These are phyloP conservation scores for Cossypha caffra DNA, from an alignment of 2,797 vertebrate species.

Conservation along the genomic window DNA sequence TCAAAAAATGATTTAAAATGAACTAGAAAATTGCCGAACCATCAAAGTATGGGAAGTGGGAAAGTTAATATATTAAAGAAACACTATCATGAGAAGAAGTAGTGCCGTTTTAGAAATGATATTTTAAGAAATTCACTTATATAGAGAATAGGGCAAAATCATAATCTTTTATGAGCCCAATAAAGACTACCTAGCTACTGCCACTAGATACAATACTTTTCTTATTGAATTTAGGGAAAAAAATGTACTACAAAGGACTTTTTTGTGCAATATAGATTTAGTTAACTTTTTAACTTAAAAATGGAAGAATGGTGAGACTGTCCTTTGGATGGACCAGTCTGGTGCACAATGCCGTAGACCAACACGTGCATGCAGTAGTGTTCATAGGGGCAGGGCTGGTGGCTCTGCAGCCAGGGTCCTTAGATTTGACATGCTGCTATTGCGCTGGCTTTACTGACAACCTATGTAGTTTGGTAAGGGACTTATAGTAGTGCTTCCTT, in stretches of 20 bases:
- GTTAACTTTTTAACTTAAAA: background rate
- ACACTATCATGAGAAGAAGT: slow-evolving; percentile 35
- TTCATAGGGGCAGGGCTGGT: accelerated
- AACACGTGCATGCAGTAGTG: background rate
- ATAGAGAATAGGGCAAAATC: slow-evolving; percentile 56
- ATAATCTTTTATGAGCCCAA: slow-evolving; percentile 57
- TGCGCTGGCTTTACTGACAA: background rate
- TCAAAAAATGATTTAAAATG: slow-evolving; percentile 61
- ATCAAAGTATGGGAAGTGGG: slow-evolving; percentile 22
- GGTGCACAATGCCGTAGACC: background rate
- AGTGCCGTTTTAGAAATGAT: slow-evolving; percentile 43
- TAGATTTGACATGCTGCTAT: background rate
- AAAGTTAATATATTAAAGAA: slow-evolving; percentile 65
- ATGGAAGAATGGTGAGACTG: background rate
- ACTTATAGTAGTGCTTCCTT: background rate
- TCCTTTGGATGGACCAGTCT: background rate
- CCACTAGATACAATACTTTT: slow-evolving; percentile 36
- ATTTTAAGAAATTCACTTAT: slow-evolving; percentile 67
- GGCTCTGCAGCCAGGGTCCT: background rate
- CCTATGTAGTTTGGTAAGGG: background rate
- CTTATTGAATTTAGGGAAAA: slow-evolving; percentile 22
- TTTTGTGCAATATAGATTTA: background rate
- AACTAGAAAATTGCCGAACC: slow-evolving; percentile 47
- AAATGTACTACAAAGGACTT: background rate
- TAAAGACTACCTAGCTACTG: slow-evolving; percentile 45